These are phyloP conservation scores for Tetrax tetrax DNA, from an alignment of 2,113 vertebrate genomes.

Conservation along the genomic window DNA sequence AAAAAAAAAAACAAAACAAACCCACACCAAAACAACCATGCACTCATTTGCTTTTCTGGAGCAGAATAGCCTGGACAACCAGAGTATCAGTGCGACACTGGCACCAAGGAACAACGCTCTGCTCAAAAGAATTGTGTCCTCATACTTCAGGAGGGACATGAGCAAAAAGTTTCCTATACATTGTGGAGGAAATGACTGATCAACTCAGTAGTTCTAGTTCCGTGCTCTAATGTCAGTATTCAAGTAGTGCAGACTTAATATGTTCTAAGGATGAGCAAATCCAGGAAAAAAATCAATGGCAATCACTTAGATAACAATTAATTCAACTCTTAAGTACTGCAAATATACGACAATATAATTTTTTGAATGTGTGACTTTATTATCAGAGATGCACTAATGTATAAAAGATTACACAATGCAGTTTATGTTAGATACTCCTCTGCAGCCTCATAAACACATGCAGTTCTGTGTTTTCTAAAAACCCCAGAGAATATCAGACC, in stretches of 20 bases:
- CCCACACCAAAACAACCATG: neutral
- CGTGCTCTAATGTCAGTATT: neutral
- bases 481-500: neutral
- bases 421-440: neutral
- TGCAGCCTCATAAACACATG: neutral
- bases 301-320: neutral
- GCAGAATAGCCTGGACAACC: neutral
- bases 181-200: neutral
- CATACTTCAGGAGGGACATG: neutral
- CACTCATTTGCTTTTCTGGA: neutral
- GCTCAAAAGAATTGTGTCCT: neutral
- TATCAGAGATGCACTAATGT: neutral
- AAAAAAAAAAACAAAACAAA: neutral
- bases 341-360: neutral
- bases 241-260: rapidly evolving
- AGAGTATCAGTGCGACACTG: neutral
- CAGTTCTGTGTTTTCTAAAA: neutral
- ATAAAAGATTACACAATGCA: neutral
- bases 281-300: neutral
- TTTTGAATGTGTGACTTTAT: neutral
- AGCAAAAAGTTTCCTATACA: neutral
- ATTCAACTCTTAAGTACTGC: neutral
- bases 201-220: neutral
- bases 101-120: neutral
- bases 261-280: neutral